Base-by-base conservation (phyloP, 2,797 vertebrate genomes). In the Sebastolobus altivelis region DNA sequence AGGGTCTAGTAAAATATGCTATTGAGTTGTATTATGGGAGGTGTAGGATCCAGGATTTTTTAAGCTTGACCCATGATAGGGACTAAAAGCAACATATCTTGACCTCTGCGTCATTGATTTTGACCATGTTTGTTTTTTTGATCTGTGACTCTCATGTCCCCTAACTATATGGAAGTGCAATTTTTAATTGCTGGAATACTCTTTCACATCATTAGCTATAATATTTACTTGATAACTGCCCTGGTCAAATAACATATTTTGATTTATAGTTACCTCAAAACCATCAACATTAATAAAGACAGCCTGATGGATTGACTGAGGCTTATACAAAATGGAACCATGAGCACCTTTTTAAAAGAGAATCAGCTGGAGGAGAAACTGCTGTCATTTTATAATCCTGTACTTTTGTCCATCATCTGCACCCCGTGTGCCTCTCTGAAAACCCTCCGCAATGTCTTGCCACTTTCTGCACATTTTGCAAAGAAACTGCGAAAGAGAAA, bases 311-410 rank as follows among this genome's bases (percentile, higher is more conserved):
- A 31, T 31, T 77, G 18, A 49, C 6, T n/a, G 20, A 65, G 61
- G 2, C 4, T 59, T 20, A 43, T 16, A 52, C 3, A 43, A 62
- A 43, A 37, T 37, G 12, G 4, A 58, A 8, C 25, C 20, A 71
- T 33, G 8, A 40, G 25, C 13, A n/a, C 71, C 1, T 40, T 68
- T 68, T 58, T 31, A 66, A 49, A 65, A 46, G 18, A 60, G 12
- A 69, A 78, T 55, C 52, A 25, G 31, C n/a, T 46, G 66, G 52
- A 59, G 27, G 71, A 72, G 31, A 69, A 84, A 65, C 43, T 73
- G 55, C 22, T 71, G 38, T 38, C 29, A 58, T 82, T 0, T 61
- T 56, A 65, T 66, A 82, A 85, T 78, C 75, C 27, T 27, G 8
- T 31, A 43, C 55, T 74, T 52, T 75, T 25, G 14, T 83, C 27